Conservation (phyloP, 1,140 invertebrate species). For the Berghia stephanieae region DNA sequence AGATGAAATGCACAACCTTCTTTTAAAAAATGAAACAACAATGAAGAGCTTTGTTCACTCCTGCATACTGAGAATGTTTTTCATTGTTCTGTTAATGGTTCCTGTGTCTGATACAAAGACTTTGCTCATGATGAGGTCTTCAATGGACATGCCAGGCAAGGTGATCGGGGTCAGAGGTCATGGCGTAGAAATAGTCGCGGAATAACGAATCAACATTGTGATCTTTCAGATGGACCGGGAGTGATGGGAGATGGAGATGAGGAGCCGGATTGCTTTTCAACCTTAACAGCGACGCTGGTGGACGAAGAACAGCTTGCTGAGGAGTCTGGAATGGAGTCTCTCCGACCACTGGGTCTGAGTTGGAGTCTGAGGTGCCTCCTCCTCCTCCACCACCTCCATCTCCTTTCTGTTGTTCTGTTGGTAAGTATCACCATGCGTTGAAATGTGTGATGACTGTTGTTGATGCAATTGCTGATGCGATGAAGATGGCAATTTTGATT, state of each 20-base stretch:
- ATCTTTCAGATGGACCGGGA: too few relatives aligned
- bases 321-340: neutral
- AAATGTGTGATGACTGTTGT: neutral
- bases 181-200: too few relatives aligned
- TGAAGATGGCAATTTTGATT: neutral
- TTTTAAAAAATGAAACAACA: too few relatives aligned
- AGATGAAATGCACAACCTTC: too few relatives aligned
- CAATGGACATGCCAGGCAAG: constrained; percentile 12
- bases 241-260: too few relatives aligned
- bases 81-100: neutral
- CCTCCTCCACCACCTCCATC: neutral
- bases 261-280: too few relatives aligned
- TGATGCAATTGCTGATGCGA: neutral
- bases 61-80: neutral
- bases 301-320: neutral
- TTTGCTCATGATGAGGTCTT: constrained; percentile 34
- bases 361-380: neutral
- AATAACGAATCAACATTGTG: too few relatives aligned
- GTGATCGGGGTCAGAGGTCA: neutral
- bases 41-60: neutral
- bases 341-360: neutral
- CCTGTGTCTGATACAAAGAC: constrained; percentile 17
- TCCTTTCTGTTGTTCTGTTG: neutral
- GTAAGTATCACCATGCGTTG: neutral
- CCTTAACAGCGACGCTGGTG: too few relatives aligned